phyloP scores from a whole-genome alignment of 2,888 invertebrate species.

The Dione vanillae region DNA sequence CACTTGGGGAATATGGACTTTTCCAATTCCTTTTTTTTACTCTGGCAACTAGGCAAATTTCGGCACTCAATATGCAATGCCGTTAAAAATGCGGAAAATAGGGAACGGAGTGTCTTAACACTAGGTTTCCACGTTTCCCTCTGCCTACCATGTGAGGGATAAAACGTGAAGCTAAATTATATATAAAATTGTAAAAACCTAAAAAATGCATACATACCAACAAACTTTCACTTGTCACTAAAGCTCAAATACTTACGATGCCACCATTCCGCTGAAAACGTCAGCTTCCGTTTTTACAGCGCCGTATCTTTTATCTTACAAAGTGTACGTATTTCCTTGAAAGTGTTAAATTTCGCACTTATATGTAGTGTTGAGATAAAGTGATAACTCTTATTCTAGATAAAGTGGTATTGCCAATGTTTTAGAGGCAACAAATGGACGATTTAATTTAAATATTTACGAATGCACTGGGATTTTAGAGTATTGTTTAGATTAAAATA shows the following conservation, averaged over 20 bases:
- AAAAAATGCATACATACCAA: not conserved
- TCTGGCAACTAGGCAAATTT: too few species aligned
- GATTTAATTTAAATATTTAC: not conserved
- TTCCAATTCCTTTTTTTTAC: too few species aligned
- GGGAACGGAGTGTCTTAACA: too few species aligned
- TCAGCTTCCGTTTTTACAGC: conserved; percentile 2
- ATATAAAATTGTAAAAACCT: not conserved
- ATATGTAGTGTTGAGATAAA: not conserved
- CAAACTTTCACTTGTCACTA: not conserved
- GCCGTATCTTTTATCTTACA: conserved; percentile 8
- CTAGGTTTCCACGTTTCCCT: too few species aligned
- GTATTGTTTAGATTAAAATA: not conserved
- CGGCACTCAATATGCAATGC: too few species aligned
- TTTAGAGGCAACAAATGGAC: not conserved
- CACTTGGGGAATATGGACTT: too few species aligned
- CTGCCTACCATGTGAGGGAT: too few species aligned
- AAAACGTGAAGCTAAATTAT: too few species aligned
- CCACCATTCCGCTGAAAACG: not conserved
- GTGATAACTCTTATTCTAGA: not conserved
- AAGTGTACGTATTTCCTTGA: conserved; percentile 16
- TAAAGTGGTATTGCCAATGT: conserved; percentile 14
- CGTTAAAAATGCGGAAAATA: too few species aligned
- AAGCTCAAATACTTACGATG: not conserved
- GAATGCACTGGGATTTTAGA: not conserved
- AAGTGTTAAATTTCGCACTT: conserved; percentile 3